Evolutionary conservation across 2,113 vertebrate genomes (phyloP).

Genomic region (Tauraco erythrolophus): DNA sequence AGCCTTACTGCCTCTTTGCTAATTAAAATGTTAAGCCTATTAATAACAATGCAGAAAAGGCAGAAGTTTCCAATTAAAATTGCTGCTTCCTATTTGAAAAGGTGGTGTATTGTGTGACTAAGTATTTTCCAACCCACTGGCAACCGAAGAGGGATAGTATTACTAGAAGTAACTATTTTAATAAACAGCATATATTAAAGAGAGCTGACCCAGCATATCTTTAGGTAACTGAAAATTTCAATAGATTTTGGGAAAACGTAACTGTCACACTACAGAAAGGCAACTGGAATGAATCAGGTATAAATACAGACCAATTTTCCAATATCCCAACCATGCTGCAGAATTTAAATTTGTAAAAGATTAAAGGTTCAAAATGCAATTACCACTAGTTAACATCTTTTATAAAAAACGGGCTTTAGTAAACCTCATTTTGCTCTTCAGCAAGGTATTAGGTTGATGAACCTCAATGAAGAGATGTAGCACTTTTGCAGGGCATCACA

Average conservation of each 20-base stretch:
- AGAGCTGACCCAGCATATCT: neutral
- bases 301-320: neutral
- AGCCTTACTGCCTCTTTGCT: fast-evolving
- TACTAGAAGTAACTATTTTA: neutral
- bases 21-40: neutral
- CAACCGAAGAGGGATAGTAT: neutral
- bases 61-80: neutral
- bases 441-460: neutral
- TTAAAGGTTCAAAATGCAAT: neutral
- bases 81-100: neutral
- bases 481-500: neutral
- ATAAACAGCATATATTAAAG: neutral
- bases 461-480: neutral
- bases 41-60: neutral
- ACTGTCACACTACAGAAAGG: neutral
- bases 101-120: neutral
- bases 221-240: neutral
- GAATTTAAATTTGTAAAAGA: neutral
- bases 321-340: neutral
- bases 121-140: neutral
- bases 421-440: neutral
- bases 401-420: neutral
- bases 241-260: neutral
- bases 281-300: neutral
- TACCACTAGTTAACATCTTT: neutral